Evolutionary conservation across 2,113 vertebrate genomes (phyloP).

Genomic region (Columba janthina): DNA sequence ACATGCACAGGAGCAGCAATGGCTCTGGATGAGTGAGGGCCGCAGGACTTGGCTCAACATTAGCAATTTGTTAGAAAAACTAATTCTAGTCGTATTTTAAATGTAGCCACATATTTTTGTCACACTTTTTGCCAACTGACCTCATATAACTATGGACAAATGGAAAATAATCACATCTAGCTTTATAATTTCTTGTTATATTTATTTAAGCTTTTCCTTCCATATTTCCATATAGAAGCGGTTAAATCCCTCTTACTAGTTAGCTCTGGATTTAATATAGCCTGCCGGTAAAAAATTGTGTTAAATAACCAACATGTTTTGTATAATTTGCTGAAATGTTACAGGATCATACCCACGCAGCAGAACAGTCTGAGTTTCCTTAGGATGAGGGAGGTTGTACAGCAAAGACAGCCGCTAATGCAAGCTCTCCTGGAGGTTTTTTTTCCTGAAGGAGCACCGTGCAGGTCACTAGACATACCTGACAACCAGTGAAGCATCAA

Average conservation of each 20-base stretch:
- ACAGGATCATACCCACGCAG: background rate
- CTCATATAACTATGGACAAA: constrained; percentile 55
- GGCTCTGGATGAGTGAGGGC: background rate
- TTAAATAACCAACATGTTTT: constrained; percentile 33
- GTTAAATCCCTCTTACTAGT: constrained; percentile 32
- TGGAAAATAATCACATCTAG: constrained; percentile 62
- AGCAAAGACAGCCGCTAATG: background rate
- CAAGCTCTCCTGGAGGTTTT: background rate
- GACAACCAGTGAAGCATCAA: constrained; percentile 40
- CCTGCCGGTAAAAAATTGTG: constrained; percentile 30
- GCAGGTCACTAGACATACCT: constrained; percentile 12
- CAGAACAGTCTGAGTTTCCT: background rate
- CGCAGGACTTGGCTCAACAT: background rate
- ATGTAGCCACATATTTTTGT: constrained; percentile 44
- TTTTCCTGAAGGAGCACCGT: background rate
- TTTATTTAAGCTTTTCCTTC: constrained; percentile 58
- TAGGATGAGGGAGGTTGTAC: background rate
- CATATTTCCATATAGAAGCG: constrained; percentile 4
- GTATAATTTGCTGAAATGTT: background rate
- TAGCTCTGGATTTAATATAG: constrained; percentile 51
- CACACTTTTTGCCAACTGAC: constrained; percentile 51
- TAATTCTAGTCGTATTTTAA: constrained; percentile 54
- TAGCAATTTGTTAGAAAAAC: constrained; percentile 47
- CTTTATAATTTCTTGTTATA: constrained; percentile 37
- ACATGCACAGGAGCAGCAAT: background rate